Conservation (phyloP, 2,888 invertebrate genomes). For the Stegophylla sp. region DNA sequence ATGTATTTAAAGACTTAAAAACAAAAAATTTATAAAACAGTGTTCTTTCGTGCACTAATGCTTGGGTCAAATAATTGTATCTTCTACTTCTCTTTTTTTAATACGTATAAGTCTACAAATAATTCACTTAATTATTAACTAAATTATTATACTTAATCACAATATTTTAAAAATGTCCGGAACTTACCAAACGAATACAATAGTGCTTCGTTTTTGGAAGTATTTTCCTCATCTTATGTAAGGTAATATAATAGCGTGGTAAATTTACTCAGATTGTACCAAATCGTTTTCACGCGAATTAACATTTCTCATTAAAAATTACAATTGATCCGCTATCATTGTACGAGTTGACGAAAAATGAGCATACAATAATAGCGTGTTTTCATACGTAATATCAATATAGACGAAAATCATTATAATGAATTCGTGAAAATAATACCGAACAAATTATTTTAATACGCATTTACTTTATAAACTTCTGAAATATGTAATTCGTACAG, state of each 20-base stretch:
- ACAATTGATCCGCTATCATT: background rate
- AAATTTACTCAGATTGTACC: background rate
- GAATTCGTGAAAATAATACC: background rate
- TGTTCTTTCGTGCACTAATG: too few species aligned
- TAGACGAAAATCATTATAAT: background rate
- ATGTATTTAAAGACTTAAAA: too few species aligned
- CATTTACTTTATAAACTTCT: background rate
- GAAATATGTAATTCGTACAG: too few species aligned
- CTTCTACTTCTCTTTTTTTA: too few species aligned
- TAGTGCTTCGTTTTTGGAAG: background rate
- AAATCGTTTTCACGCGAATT: background rate
- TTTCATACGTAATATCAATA: background rate
- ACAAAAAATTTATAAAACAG: too few species aligned
- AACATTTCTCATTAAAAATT: background rate
- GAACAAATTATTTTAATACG: background rate
- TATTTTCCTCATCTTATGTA: background rate
- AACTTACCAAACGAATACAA: background rate
- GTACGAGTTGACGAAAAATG: background rate
- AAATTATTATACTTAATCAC: too few species aligned
- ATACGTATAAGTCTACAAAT: too few species aligned
- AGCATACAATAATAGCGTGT: background rate
- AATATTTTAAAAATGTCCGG: too few species aligned
- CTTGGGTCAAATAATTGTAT: too few species aligned
- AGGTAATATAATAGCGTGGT: background rate
- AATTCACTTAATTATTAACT: too few species aligned